A percentile compares a stretch with the other conserved stretches of the same genome.
phyloP scores from a whole-genome alignment of 1,140 invertebrate species.

The Zaprionus camerounensis region DNA sequence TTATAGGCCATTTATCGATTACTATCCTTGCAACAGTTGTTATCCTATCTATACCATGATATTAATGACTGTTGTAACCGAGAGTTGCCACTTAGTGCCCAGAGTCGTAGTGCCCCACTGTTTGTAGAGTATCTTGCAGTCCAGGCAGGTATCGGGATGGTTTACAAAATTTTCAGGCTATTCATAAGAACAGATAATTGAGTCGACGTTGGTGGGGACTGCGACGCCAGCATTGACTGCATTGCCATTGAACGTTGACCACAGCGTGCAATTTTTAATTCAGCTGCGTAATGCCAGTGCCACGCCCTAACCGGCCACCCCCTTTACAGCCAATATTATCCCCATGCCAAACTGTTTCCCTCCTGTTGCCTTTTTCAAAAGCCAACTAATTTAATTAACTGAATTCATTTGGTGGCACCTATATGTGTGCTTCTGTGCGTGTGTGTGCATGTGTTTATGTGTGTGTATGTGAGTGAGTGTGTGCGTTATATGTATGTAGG shows the following conservation, averaged over 20 bases:
- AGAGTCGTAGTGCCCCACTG: background rate
- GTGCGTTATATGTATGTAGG: slow-evolving; percentile 15
- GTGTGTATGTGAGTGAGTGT: background rate
- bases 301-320: background rate
- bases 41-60: too few relatives aligned
- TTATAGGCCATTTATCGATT: too few relatives aligned
- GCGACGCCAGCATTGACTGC: slow-evolving; percentile 25
- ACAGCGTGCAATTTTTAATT: slow-evolving; percentile 44
- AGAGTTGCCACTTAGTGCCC: background rate
- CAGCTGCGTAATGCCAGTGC: slow-evolving; percentile 44
- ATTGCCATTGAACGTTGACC: slow-evolving; percentile 31
- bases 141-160: slow-evolving; percentile 25
- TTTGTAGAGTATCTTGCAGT: slow-evolving; percentile 13
- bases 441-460: background rate
- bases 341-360: slow-evolving; percentile 11
- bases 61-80: background rate
- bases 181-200: slow-evolving; percentile 72
- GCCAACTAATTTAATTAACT: slow-evolving; percentile 75
- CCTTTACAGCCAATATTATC: slow-evolving; percentile 8
- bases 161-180: slow-evolving; percentile 62
- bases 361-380: slow-evolving; percentile 43
- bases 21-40: too few relatives aligned
- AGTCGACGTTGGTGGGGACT: slow-evolving; percentile 39
- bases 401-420: slow-evolving; percentile 68
- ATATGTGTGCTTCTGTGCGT: slow-evolving; percentile 2